Evolutionary conservation across 1,140 invertebrate genomes (phyloP), one percentile per base, ranked within the genome.

Genomic region (Mycetomoellerius zeteki): DNA sequence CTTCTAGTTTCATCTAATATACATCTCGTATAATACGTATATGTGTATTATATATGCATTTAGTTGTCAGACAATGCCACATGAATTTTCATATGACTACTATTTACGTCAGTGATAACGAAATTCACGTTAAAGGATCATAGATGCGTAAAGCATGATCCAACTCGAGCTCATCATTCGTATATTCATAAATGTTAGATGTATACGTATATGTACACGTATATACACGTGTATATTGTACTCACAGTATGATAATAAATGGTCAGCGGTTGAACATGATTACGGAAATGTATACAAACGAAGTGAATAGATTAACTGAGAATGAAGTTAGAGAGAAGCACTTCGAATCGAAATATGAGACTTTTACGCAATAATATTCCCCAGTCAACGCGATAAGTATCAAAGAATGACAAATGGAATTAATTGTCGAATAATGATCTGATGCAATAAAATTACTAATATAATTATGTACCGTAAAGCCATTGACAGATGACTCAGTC

Each of bases 1-100:
- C 27, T 56, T 24, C 21, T 69, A 86, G 65, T 67, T 50, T 67
- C 50, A 81, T 43, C 30, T 69, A 65, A 19, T 81, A 69, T 86
- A 86, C 16, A 80, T 43, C 24, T 47, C 27, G 54, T 43, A 76
- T 21, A 30, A 60, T 82, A 6, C 27, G 14, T 85, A 43, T 86
- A 78, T 14, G n/a, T n/a, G 19, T 58, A 50, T 71, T 77, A 50
- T 47, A 56, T 65, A 33, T 43, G 47, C 56, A 65, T 62, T 73
- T 62, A 76, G 30, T 81, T 56, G 30, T 16, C 47, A 52, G 47
- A 43, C 47, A 69, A 62, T 50, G 47, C 37, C 30, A 78, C 33
- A 69, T 54, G 54, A 56, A 81, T 56, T 81, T 71, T 56, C 14
- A 54, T 69, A 37, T 80, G 5, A 54, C 21, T 81, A 78, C n/a